These are phyloP conservation scores for Melolontha melolontha DNA, from an alignment of 2,888 invertebrate species.

Conservation along the genomic window DNA sequence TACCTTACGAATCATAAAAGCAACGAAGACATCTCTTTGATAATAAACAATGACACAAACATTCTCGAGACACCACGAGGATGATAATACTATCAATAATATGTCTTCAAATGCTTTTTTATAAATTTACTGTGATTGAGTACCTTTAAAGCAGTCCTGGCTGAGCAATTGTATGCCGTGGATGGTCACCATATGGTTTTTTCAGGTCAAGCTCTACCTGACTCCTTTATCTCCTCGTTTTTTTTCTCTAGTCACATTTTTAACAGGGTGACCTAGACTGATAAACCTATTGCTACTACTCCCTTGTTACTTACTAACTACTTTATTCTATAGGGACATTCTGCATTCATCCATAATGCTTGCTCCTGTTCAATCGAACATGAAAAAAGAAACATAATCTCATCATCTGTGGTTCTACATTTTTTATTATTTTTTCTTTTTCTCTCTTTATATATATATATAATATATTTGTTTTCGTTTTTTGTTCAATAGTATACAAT, in stretches of 20 bases:
- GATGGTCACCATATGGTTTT: slow-evolving; percentile 56
- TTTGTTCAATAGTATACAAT: slow-evolving; percentile 16
- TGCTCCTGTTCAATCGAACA: slow-evolving; percentile 25
- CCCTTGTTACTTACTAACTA: slow-evolving; percentile 61
- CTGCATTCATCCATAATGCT: slow-evolving; percentile 49
- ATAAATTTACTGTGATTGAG: slow-evolving; percentile 63
- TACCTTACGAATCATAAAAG: slow-evolving; percentile 52
- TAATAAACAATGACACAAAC: slow-evolving; percentile 34
- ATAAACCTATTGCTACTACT: slow-evolving; percentile 59
- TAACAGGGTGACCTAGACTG: slow-evolving; percentile 63
- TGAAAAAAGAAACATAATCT: slow-evolving; percentile 18
- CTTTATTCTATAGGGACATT: slow-evolving; percentile 61
- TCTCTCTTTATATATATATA: neutral
- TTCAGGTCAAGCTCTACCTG: slow-evolving; percentile 60
- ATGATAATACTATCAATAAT: slow-evolving; percentile 25
- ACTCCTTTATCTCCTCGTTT: slow-evolving; percentile 57
- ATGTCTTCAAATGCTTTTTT: slow-evolving; percentile 33
- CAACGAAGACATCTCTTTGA: slow-evolving; percentile 34
- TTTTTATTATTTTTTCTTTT: slow-evolving; percentile 15
- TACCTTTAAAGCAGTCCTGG: slow-evolving; percentile 60
- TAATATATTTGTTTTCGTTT: slow-evolving; percentile 4
- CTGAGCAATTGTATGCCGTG: slow-evolving; percentile 53
- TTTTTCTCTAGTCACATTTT: slow-evolving; percentile 60
- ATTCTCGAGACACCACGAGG: slow-evolving; percentile 24
- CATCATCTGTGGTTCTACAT: slow-evolving; percentile 21